Evolutionary conservation across 2,888 invertebrate species (phyloP), one percentile per base, ranked within the genome.

Genomic region (Drosophila quinaria): DNA sequence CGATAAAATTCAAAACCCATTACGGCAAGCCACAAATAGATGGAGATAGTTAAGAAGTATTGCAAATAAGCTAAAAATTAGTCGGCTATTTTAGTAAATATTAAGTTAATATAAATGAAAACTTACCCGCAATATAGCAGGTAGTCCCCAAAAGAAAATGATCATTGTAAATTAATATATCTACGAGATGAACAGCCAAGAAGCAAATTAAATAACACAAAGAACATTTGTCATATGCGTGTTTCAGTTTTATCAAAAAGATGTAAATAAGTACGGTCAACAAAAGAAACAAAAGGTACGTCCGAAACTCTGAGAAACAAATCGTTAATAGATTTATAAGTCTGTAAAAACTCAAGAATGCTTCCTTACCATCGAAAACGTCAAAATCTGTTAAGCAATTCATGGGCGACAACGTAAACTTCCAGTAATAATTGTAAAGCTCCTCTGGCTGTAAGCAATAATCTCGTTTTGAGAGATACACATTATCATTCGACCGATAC

Each of bases 91-190:
- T 25, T 25, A 25, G 25, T 25, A 5, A 25, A 25, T 25, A 25
- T 25, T 5, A 25, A 25, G 25, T 5, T 25, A 5, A 25, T 25
- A n/a, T 37, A 5, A 5, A n/a, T 0, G n/a, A 6, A n/a, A n/a
- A 37, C 42, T 42, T 42, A 42, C 42, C 42, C 19, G 6, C 42
- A 22, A 42, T 13, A 42, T 42, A 42, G 19, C 42, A 22, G 19
- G 13, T 22, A 25, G 42, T 2, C 5, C 11, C 19, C 42, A 6
- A 13, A 42, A 10, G 22, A 6, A 22, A 6, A 3, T 22, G 13
- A 22, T 44, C 1, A 13, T 8, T 1, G 25, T 5, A 6, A 25
- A 25, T 25, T 5, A 44, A 22, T 6, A 44, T 44, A 22, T 22
- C 6, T 3, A 2, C 6, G 1, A 44, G 1, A 5, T 25, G 25